A percentile compares a stretch with the other conserved stretches of the same genome.
phyloP scores from a whole-genome alignment of 2,888 invertebrate species.

The Phalera bucephala region DNA sequence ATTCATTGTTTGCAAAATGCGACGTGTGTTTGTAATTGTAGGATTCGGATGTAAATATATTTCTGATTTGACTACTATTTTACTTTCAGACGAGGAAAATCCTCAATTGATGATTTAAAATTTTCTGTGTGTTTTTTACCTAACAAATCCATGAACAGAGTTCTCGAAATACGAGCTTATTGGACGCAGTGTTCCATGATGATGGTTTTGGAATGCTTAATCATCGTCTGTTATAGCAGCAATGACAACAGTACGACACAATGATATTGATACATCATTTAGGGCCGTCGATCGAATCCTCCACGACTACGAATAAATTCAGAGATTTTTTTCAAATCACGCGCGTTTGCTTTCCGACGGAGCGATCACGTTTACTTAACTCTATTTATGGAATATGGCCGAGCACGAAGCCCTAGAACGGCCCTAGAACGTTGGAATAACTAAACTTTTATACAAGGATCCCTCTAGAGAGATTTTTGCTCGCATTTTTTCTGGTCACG shows the following conservation, averaged over 20 bases:
- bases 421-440: constrained; percentile 10
- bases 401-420: constrained; percentile 17
- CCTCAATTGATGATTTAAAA: no score
- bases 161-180: no score
- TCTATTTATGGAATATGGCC: constrained; percentile 37
- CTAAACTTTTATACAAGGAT: constrained; percentile 23
- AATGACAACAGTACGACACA: no score
- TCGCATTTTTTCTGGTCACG: constrained; percentile 20
- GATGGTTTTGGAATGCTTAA: no score
- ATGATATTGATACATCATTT: no score
- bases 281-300: no score
- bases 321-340: constrained; percentile 15
- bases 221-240: no score
- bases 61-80: neutral
- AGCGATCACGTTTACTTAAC: constrained; percentile 37
- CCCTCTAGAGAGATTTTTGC: constrained; percentile 11
- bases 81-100: neutral
- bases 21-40: neutral
- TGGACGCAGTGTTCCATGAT: no score
- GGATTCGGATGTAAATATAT: neutral
- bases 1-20: constrained; percentile 11
- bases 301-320: no score
- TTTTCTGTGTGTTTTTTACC: no score
- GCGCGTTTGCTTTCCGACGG: constrained; percentile 10
- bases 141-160: no score